These are phyloP conservation scores for Drosophila infuscata DNA, from an alignment of 2,888 invertebrate genomes.

Conservation along the genomic window DNA sequence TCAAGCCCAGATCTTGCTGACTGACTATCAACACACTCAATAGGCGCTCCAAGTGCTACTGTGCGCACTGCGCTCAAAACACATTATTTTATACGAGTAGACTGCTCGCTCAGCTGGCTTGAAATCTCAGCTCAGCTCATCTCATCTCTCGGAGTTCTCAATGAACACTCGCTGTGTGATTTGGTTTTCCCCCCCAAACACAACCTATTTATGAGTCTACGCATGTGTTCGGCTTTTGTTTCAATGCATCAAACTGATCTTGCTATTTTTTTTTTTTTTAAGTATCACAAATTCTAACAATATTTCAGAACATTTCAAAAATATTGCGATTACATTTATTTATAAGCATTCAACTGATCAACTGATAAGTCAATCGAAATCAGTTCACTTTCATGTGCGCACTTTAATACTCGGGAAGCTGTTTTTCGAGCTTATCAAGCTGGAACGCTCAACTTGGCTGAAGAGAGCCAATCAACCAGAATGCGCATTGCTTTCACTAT, in stretches of 20 bases:
- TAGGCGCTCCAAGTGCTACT: conserved; percentile 54
- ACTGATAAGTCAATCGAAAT: conserved; percentile 2
- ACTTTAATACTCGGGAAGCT: neutral
- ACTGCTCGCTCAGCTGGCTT: neutral
- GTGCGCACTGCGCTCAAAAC: conserved; percentile 30
- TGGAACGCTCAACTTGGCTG: conserved; percentile 6
- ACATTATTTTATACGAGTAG: conserved; percentile 35
- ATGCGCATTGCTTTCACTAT: neutral
- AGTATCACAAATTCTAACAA: neutral
- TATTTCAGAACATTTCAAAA: neutral
- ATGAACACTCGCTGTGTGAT: conserved; percentile 4
- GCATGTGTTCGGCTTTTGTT: conserved; percentile 11
- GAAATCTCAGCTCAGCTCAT: conserved; percentile 11
- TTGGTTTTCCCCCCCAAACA: conserved; percentile 13
- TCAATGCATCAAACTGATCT: neutral
- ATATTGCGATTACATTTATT: neutral
- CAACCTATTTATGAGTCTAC: neutral
- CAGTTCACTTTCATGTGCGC: neutral
- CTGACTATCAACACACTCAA: conserved; percentile 29
- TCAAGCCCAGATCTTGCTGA: conserved; percentile 1
- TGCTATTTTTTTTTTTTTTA: neutral
- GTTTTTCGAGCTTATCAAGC: neutral
- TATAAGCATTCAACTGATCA: neutral
- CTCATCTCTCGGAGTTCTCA: conserved; percentile 20
- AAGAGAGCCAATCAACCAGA: neutral